Base-by-base conservation (phyloP, 2,113 vertebrate genomes). In the Plestiodon gilberti region DNA sequence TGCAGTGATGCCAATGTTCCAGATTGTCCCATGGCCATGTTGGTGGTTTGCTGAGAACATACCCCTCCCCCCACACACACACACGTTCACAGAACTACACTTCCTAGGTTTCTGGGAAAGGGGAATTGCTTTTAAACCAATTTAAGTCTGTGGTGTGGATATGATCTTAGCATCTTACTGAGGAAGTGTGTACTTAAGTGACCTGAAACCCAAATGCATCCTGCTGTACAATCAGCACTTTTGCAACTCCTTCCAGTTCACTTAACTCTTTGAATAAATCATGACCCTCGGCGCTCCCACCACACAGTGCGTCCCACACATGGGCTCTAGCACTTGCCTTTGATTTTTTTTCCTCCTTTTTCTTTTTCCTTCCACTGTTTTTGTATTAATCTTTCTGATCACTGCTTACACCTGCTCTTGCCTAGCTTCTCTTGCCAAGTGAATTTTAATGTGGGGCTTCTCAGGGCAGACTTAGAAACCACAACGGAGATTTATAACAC, bases 401-500 rank as follows among this genome's bases (percentile, higher is more conserved):
- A 77, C 87, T 76, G 64, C 69, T 83, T 92, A 91, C 75, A 92
- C 74, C 82, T 93, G 78, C 67, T 86, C 14, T 81, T 90, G 40
- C n/a, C 61, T n/a, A 67, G 82, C 65, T 89, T 83, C 79, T 83
- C 70, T 93, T 86, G 76, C 30, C 85, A 77, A 85, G 48, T 91
- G 86, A 92, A 94, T 91, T 92, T 93, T 93, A 95, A 94, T 70
- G 65, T 89, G 88, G 84, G 55, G 28, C 67, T 93, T 77, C 91
- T 93, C 79, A 22, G 87, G 88, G 81, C 38, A 88, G 84, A 95
- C 91, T 83, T 92, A 86, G 87, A 89, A 94, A 92, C 83, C 73
- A 59, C 88, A 92, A 69, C 43, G 35, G 78, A 94, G 87, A 96
- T 95, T 95, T 94, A 95, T 71, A 88, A 74, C 82, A 85, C 40